These are phyloP conservation scores for Stegodyphus mimosarum DNA, from an alignment of 1,140 invertebrate genomes.

Conservation along the genomic window DNA sequence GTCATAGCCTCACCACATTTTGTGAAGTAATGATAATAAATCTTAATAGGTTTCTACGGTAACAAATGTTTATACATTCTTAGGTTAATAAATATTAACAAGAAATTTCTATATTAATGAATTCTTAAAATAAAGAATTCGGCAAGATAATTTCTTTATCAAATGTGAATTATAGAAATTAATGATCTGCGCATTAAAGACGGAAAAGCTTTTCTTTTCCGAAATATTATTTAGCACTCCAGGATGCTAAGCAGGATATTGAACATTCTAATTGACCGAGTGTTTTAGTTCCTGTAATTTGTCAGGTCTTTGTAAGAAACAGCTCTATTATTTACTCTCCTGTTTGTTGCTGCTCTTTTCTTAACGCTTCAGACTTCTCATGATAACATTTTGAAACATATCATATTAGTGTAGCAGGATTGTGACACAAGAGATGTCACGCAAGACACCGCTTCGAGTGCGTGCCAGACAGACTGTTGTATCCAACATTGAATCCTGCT, in stretches of 20 bases:
- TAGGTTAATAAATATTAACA: too few relatives aligned
- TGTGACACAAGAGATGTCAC: neutral
- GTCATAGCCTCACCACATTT: too few relatives aligned
- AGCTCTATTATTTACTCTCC: neutral
- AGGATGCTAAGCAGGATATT: neutral
- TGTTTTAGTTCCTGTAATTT: neutral
- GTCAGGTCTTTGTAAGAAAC: neutral
- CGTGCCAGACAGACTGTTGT: slow-evolving; percentile 4
- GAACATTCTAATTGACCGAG: neutral
- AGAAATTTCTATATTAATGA: too few relatives aligned
- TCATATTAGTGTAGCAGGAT: neutral
- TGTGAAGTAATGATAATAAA: too few relatives aligned
- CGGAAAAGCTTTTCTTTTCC: neutral
- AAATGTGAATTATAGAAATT: too few relatives aligned
- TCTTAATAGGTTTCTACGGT: too few relatives aligned
- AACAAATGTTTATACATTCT: too few relatives aligned
- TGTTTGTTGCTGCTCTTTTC: neutral
- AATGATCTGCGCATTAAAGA: neutral
- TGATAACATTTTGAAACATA: neutral
- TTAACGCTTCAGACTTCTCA: neutral
- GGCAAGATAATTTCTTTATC: too few relatives aligned
- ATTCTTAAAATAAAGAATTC: too few relatives aligned
- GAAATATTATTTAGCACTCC: neutral
- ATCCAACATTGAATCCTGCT: slow-evolving; percentile 23
- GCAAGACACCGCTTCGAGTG: neutral